Percentiles rank a stretch among this genome's conserved stretches.
These are phyloP conservation scores for Onychomys arenicola DNA, from an alignment of 2,797 vertebrate species.

Conservation along the genomic window DNA sequence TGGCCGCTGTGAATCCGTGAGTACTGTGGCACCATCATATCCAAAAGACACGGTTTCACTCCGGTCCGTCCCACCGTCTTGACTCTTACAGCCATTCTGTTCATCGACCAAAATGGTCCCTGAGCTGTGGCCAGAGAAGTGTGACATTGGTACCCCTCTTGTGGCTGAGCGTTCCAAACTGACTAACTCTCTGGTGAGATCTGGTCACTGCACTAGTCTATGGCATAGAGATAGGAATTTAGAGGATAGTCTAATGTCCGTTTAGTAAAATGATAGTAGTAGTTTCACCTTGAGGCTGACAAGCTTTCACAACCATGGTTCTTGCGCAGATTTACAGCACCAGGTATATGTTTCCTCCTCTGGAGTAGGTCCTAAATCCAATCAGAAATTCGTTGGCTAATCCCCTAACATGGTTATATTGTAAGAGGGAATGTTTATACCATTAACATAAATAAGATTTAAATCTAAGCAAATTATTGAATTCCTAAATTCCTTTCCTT, in stretches of 20 bases:
- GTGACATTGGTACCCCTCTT: not conserved
- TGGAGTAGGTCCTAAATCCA: not conserved
- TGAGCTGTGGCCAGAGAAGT: not conserved
- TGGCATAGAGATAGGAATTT: not conserved
- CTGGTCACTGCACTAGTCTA: no score
- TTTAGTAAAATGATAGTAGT: not conserved
- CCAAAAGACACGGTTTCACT: not conserved
- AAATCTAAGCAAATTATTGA: constrained; percentile 37
- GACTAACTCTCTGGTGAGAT: not conserved
- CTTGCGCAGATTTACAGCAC: not conserved
- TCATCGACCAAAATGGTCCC: not conserved
- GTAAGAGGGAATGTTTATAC: constrained; percentile 16
- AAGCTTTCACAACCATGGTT: not conserved
- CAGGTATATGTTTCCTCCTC: no score
- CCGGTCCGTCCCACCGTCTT: not conserved
- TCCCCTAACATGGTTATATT: not conserved
- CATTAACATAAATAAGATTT: constrained; percentile 28
- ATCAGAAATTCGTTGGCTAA: not conserved
- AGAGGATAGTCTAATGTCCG: not conserved
- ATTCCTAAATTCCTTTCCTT: not conserved
- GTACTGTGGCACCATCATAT: not conserved
- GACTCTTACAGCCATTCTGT: not conserved
- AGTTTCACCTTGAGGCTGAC: not conserved
- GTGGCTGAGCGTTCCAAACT: not conserved
- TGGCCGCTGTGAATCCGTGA: not conserved